A percentile compares a stretch with the other conserved stretches of the same genome.
Evolutionary conservation across 1,140 invertebrate species (phyloP).

Genomic region (Habropoda laboriosa): DNA sequence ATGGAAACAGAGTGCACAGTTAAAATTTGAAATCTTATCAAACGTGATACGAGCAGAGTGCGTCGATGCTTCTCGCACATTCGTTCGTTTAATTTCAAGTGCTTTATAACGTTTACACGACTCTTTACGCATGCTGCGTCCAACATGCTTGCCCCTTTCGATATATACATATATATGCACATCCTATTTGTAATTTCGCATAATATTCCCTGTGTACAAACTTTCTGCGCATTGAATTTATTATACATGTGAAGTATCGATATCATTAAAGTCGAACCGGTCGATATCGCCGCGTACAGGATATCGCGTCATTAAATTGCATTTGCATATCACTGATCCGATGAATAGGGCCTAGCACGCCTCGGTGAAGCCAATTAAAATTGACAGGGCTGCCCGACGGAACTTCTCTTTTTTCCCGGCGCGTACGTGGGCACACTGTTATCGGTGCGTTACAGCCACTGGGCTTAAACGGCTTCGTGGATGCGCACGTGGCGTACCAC

Average conservation of each 20-base stretch:
- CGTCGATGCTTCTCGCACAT: not conserved
- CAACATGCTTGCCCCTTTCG: not conserved
- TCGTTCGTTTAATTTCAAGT: not conserved
- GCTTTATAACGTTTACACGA: not conserved
- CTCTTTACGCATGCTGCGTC: not conserved
- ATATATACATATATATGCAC: too few species aligned
- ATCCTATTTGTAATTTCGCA: conserved; percentile 5
- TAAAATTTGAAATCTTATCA: not conserved
- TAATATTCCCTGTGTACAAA: conserved; percentile 27
- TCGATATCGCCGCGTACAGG: conserved; percentile 59
- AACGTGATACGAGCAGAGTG: too few species aligned
- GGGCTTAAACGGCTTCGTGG: conserved; percentile 52
- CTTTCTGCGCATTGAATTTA: conserved; percentile 25
- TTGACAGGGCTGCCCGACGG: conserved; percentile 67
- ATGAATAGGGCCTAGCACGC: conserved; percentile 70
- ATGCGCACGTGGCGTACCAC: conserved; percentile 37
- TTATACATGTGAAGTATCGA: conserved; percentile 36
- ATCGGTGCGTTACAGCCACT: conserved; percentile 58
- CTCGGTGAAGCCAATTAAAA: conserved; percentile 76
- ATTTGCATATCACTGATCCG: conserved; percentile 77
- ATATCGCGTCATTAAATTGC: conserved; percentile 78
- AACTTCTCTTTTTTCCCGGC: conserved; percentile 45
- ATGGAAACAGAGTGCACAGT: not conserved
- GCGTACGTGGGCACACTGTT: conserved; percentile 49
- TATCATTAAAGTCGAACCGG: conserved; percentile 52